A percentile compares a stretch with the other conserved stretches of the same genome.
phyloP scores from a whole-genome alignment of 2,888 invertebrate species.

The Didymodactylos carnosus region DNA sequence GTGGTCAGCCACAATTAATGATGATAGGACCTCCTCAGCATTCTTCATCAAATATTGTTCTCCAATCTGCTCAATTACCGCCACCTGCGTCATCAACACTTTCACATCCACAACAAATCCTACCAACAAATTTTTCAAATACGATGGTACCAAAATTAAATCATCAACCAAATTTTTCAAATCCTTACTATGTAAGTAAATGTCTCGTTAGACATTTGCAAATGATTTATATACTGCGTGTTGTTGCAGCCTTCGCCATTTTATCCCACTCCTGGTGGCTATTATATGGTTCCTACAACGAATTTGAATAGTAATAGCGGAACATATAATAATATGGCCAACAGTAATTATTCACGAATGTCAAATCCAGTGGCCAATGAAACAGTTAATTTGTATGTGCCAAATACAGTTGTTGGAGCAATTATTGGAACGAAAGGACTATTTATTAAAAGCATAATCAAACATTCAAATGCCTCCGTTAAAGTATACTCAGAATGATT shows the following conservation, averaged over 20 bases:
- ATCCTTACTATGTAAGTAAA: no score
- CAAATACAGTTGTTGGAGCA: slow-evolving; percentile 89
- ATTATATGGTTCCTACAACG: no score
- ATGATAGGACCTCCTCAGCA: slow-evolving; percentile 1
- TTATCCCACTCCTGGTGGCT: no score
- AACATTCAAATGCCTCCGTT: slow-evolving; percentile 78
- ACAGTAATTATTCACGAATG: slow-evolving; percentile 23
- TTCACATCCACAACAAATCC: background rate
- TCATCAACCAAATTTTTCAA: background rate
- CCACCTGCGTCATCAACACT: background rate
- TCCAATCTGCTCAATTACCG: background rate
- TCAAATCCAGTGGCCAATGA: slow-evolving; percentile 48
- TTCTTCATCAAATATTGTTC: background rate
- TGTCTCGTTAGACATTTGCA: no score
- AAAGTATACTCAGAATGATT: slow-evolving; percentile 17
- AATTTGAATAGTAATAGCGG: no score
- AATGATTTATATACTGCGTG: no score
- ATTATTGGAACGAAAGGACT: slow-evolving; percentile 93
- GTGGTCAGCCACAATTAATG: background rate
- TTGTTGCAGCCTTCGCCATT: no score
- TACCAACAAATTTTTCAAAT: background rate
- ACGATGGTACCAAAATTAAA: background rate
- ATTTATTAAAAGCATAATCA: slow-evolving; percentile 85
- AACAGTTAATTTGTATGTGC: slow-evolving; percentile 78
- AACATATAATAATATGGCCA: slow-evolving; percentile 41